Percentiles rank a stretch among this genome's conserved stretches.
These are phyloP conservation scores for Drosophila planitibia DNA, from an alignment of 2,888 invertebrate genomes.

Conservation along the genomic window DNA sequence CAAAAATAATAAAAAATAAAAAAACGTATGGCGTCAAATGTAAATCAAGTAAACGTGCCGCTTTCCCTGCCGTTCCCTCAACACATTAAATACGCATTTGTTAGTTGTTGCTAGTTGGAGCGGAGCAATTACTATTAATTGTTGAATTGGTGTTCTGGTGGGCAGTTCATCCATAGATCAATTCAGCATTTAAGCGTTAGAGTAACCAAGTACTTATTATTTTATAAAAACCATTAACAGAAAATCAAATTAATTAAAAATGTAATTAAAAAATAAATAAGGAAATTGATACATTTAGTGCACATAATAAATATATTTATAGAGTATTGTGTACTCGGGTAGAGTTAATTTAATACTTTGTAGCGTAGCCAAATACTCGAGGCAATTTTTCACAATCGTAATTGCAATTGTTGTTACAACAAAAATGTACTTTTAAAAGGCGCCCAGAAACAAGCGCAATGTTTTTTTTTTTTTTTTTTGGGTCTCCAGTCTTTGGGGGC, in stretches of 20 bases:
- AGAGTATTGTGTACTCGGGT: slow-evolving; percentile 27
- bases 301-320: background rate
- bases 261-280: background rate
- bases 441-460: slow-evolving; percentile 39
- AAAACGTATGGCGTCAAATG: slow-evolving; percentile 71
- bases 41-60: slow-evolving; percentile 60
- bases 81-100: slow-evolving; percentile 83
- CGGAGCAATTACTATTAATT: slow-evolving; percentile 38
- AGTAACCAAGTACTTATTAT: background rate
- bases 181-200: slow-evolving; percentile 38
- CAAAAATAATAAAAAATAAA: slow-evolving; percentile 18
- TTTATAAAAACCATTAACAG: background rate
- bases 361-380: slow-evolving; percentile 34
- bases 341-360: slow-evolving; percentile 35
- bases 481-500: slow-evolving; percentile 59
- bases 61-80: slow-evolving; percentile 37
- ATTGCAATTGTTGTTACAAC: slow-evolving; percentile 68
- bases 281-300: background rate
- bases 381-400: slow-evolving; percentile 68
- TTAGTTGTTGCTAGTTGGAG: slow-evolving; percentile 70
- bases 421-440: slow-evolving; percentile 74
- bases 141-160: slow-evolving; percentile 48
- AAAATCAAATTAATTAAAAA: background rate
- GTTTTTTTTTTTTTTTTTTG: slow-evolving; percentile 10
- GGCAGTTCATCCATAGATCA: slow-evolving; percentile 61